Conservation (phyloP, 2,888 invertebrate genomes). For the Tricholauxania praeusta region DNA sequence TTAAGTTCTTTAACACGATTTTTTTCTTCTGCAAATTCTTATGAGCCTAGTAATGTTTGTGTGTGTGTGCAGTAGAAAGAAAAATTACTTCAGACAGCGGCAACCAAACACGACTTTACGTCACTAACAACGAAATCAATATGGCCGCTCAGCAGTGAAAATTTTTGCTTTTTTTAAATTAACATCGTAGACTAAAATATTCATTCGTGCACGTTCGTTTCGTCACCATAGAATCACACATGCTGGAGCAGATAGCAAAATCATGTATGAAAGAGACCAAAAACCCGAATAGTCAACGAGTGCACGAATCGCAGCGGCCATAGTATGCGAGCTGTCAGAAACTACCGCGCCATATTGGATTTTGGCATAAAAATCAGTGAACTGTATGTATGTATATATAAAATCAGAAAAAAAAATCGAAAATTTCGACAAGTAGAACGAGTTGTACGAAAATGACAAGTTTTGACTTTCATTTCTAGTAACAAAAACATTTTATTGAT, state of each 20-base stretch:
- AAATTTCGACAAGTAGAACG: slow-evolving; percentile 25
- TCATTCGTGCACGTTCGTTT: background rate
- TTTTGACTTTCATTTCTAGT: no score
- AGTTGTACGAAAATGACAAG: no score
- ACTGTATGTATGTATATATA: background rate
- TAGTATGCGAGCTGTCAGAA: slow-evolving; percentile 42
- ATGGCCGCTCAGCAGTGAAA: slow-evolving; percentile 43
- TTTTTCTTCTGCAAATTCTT: background rate
- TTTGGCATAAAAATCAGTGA: slow-evolving; percentile 10
- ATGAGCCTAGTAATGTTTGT: background rate
- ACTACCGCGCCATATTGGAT: slow-evolving; percentile 42
- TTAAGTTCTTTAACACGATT: slow-evolving; percentile 1
- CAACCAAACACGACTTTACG: slow-evolving; percentile 45
- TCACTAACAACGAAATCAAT: slow-evolving; percentile 49
- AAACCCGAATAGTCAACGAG: slow-evolving; percentile 18
- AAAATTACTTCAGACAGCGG: slow-evolving; percentile 31
- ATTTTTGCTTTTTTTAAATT: slow-evolving; percentile 9
- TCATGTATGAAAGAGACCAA: slow-evolving; percentile 28
- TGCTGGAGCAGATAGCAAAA: slow-evolving; percentile 14
- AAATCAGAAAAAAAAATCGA: background rate
- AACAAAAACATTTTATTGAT: no score
- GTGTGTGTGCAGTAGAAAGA: background rate
- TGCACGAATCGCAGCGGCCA: background rate
- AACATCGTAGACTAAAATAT: slow-evolving; percentile 20
- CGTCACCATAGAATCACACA: background rate